Percentiles rank a stretch among this genome's conserved stretches.
Evolutionary conservation across 2,888 invertebrate species (phyloP).

Genomic region (Pachycephus smyrnensis): DNA sequence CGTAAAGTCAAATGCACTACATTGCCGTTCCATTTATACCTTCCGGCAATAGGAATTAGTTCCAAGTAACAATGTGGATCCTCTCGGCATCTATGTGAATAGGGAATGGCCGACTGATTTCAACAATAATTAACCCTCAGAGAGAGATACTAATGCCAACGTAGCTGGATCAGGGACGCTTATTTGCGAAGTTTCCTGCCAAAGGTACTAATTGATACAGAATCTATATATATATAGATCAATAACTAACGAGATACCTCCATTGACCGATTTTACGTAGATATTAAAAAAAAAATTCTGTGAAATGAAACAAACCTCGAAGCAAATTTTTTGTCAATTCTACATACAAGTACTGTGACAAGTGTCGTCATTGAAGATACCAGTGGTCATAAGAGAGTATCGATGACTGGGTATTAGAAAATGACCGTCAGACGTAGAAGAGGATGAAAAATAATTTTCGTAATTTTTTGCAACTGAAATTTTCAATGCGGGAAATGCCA

Average conservation of each 20-base stretch:
- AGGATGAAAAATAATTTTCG: too few relatives aligned
- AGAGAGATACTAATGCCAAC: neutral
- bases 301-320: neutral
- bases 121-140: neutral
- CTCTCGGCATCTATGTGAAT: neutral
- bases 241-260: neutral
- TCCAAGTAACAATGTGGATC: neutral
- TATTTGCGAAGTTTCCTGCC: neutral
- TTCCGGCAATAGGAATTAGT: neutral
- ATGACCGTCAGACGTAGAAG: neutral
- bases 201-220: neutral
- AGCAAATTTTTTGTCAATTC: neutral
- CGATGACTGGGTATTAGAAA: neutral
- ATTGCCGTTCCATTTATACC: neutral
- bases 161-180: neutral
- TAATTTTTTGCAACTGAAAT: neutral
- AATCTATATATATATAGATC: neutral
- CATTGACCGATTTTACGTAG: neutral
- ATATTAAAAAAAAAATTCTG: neutral
- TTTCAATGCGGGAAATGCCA: neutral
- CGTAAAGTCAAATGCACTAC: neutral
- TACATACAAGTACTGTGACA: neutral
- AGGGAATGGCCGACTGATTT: neutral
- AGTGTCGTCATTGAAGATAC: neutral
- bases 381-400: neutral